Conservation (phyloP, 2,113 vertebrate genomes). For the Carettochelys insculpta region DNA sequence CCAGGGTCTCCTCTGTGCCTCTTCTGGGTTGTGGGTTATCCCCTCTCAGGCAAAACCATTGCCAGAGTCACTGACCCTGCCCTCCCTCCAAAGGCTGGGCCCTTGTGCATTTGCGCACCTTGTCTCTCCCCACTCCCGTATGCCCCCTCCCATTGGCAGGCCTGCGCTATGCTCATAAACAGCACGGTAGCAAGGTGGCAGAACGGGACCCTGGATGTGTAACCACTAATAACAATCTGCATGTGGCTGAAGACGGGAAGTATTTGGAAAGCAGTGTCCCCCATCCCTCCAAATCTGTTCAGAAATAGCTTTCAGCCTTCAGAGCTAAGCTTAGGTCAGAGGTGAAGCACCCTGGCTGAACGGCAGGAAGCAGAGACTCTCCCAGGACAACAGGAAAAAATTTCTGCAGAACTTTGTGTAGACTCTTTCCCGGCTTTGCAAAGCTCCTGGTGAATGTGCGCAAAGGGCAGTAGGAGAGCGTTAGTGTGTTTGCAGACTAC, state of each 20-base stretch:
- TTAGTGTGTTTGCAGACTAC: neutral
- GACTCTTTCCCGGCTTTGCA: neutral
- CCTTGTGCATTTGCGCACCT: no score
- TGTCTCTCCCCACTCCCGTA: no score
- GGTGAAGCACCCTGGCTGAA: neutral
- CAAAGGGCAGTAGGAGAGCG: neutral
- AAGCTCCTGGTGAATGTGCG: neutral
- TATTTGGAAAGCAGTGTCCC: neutral
- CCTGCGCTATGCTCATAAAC: no score
- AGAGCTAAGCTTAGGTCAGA: neutral
- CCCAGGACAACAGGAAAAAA: neutral
- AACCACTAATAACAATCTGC: neutral
- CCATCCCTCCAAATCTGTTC: neutral
- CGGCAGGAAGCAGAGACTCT: neutral
- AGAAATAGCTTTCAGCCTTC: neutral
- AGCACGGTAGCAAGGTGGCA: neutral
- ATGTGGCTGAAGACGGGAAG: neutral
- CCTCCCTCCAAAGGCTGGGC: no score
- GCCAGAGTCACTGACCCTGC: no score
- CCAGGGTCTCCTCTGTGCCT: no score
- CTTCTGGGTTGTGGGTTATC: no score
- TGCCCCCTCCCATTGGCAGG: no score
- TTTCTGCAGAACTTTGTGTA: neutral
- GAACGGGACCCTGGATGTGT: neutral
- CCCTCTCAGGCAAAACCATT: no score